Evolutionary conservation across 2,888 invertebrate genomes (phyloP), one percentile per base, ranked within the genome.

Genomic region (Tipula vernalis): DNA sequence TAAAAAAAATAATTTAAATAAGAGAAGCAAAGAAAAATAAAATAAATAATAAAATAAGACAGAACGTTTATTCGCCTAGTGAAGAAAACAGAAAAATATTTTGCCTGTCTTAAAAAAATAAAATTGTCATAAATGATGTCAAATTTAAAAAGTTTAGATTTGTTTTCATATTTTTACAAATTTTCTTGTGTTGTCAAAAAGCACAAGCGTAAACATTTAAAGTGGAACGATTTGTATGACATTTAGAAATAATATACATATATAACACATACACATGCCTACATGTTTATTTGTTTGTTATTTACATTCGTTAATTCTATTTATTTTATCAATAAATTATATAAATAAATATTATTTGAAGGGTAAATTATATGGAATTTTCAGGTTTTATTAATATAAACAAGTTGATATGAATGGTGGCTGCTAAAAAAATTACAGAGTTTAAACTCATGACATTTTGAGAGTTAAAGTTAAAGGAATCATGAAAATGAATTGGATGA

Each of bases 61-160:
- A 71, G 71, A 71, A 71, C 10, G 71, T 28, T 71, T 71, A 71
- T 18, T 71, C 28, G 71, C 71, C 71, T 71, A 71, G 71, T 71
- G 71, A 71, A 71, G 18, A 71, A 71, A 28, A 71, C 10, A 28
- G 28, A 71, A 28, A 71, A 71, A 71, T 71, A 28, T 28, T 28
- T 18, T 28, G 71, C 28, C 28, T 71, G 71, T 71, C 71, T 71
- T 71, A 10, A 28, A 71, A 28, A 71, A 28, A 71, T 71, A 28
- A 71, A 71, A 71, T 71, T 71, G 71, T 71, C 71, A 71, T 71
- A 71, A 71, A 71, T 71, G 71, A 71, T 71, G 71, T 71, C 71
- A 71, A 71, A 71, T 71, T 71, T 71, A 71, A 71, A 28, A 71
- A 71, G 71, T 71, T 71, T 71, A 28, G 28, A 71, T 71, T 71